Evolutionary conservation across 2,797 vertebrate species (phyloP), one percentile per base, ranked within the genome.

Genomic region (Rhincodon typus): DNA sequence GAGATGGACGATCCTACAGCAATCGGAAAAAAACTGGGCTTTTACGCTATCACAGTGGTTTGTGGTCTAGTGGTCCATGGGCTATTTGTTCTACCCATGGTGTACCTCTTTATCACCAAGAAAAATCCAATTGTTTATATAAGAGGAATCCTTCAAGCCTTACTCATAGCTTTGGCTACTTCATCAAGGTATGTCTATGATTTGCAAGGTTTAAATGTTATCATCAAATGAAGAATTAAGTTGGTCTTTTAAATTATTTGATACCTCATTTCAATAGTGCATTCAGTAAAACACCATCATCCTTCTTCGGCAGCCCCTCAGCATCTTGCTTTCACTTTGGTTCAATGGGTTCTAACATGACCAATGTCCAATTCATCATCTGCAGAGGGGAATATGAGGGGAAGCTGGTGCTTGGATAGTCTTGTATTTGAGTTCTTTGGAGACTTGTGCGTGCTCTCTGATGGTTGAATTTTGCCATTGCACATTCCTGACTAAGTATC

Each of bases 61-160:
- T 99, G 99, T 0, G 99, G 99, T 50, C 97, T 99, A 87, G 98
- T 99, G 96, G 97, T 99, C 38, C 99, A 99, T 0, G 99, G 99
- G 88, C 98, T 99, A 1, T 98, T 99, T 96, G 99, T 99, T 96
- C 98, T 99, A 95, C 99, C 99, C 0, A 97, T 99, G 96, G 98
- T 99, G 98, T 99, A 99, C 96, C 99, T 99, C 97, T 98, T 99
- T 96, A 99, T 99, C 97, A 99, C 99, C 91, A 99, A 98, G 97
- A 99, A 99, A 97, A 99, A 99, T 96, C 99, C 99, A 94, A 98
- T 99, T 0, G 98, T 99, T 97, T 99, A 99, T 97, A 99, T 99
- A 97, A 97, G 99, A 74, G 99, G 99, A 94, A 98, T 99, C 96
- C 98, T 99, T 96, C 99, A 99, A 97, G 99, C 99, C 96, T 97